Evolutionary conservation across 1,140 invertebrate genomes (phyloP), one percentile per base, ranked within the genome.

Genomic region (Drosophila triauraria): DNA sequence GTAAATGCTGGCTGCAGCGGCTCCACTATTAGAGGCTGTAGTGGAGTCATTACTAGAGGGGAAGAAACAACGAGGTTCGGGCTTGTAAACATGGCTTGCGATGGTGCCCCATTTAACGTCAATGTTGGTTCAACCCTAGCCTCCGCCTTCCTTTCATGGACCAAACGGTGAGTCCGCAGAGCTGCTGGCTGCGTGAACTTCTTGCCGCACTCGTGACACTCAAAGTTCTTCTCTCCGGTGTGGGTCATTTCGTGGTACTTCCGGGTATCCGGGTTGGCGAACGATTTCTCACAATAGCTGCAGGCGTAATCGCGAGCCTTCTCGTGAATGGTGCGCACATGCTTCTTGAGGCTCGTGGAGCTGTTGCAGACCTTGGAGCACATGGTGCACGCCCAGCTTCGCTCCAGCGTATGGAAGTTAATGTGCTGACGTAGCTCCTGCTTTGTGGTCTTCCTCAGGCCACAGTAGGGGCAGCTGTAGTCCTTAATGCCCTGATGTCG

Each of bases 181-280:
- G 91, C 88, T 4, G 88, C 83, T 1, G 88, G 85, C 48, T 92
- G 91, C 0, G 74, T 81, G 32, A 92, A 92, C 0, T 80, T 47
- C 17, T 81, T 85, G 40, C 86, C 78, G 40, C 91, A 92, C 20
- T 78, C 79, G 0, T 68, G 50, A 4, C 91, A 92, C 23, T 65
- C 70, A 20, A 85, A 71, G n/a, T 91, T 91, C 44, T 90, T 93
- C 60, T 94, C 94, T 1, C 95, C 95, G 23, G 91, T 92, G 61
- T 92, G 91, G 1, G 67, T 92, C 91, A 92, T 92, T 56, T 91
- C 88, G 70, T 92, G 91, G 50, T 92, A 91, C 23, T 91, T 91
- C 1, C 85, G 60, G 1, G 91, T 91, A 30, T 91, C 84, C 12
- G 91, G 38, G 27, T 79, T 92, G 65, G 79, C 91, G 30, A 92